Conservation (phyloP, 2,113 vertebrate species). For the Donacobius atricapilla region DNA sequence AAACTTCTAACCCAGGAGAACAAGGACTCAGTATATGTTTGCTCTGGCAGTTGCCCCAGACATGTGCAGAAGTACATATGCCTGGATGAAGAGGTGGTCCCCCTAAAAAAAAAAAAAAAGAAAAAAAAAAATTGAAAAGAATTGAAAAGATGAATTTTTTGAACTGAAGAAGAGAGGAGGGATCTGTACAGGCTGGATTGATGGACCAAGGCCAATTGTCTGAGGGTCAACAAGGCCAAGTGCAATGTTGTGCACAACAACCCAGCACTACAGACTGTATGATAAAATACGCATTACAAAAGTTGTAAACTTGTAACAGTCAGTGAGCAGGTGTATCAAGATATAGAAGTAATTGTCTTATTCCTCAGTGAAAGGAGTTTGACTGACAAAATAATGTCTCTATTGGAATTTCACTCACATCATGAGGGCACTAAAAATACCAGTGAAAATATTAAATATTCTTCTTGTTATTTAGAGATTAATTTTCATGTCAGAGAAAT, state of each 20-base stretch:
- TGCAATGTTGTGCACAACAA: not conserved
- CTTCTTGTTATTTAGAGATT: not conserved
- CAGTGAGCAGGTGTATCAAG: not conserved
- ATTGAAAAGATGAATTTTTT: not conserved
- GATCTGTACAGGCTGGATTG: not conserved
- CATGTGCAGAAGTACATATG: not conserved
- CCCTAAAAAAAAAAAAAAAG: no score
- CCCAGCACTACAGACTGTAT: not conserved
- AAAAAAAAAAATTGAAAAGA: not conserved
- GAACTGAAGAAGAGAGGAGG: not conserved
- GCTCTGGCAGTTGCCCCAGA: not conserved
- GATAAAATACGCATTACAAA: not conserved
- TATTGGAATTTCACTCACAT: not conserved
- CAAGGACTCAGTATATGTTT: not conserved
- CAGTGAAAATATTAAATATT: not conserved
- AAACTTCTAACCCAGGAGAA: not conserved
- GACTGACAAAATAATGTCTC: not conserved
- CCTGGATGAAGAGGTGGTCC: not conserved
- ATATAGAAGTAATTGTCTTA: not conserved
- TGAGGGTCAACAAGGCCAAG: not conserved
- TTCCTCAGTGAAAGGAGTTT: not conserved
- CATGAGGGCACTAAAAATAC: not conserved
- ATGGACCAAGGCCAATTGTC: not conserved
- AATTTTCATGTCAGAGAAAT: not conserved
- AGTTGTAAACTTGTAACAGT: not conserved